Evolutionary conservation across 2,888 invertebrate species (phyloP).

Genomic region (Eueremaeus valkanovi): DNA sequence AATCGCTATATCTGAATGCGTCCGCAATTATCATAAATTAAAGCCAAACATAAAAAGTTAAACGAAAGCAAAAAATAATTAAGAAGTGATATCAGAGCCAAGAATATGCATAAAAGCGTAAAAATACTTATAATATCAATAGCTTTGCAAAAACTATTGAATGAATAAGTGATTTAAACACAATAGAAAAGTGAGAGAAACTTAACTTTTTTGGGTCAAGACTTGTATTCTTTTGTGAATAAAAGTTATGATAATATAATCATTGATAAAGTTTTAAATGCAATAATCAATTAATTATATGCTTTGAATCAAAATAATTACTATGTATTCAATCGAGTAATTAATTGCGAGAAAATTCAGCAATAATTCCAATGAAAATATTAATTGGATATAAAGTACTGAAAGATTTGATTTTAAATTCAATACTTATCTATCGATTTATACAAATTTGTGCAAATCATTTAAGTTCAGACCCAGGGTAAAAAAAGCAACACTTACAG

Average conservation of each 20-base stretch:
- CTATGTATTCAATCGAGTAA: background rate
- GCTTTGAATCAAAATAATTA: constrained; percentile 1
- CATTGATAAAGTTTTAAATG: background rate
- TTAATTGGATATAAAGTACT: background rate
- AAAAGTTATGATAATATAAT: background rate
- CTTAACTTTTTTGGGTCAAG: constrained; percentile 24
- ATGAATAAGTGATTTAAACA: background rate
- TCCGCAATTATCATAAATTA: no score
- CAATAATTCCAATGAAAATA: background rate
- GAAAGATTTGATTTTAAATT: background rate
- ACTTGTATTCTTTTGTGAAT: no score
- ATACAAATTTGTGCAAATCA: no score
- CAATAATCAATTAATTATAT: constrained; percentile 17
- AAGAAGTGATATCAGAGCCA: background rate
- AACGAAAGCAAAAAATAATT: background rate
- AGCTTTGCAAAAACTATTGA: background rate
- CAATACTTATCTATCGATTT: no score
- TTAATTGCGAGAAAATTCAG: background rate
- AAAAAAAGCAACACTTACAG: no score
- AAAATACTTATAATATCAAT: background rate
- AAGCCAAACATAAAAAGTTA: background rate
- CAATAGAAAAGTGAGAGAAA: constrained; percentile 23
- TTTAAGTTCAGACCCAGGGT: no score
- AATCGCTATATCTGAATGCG: no score
- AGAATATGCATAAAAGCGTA: background rate